Conservation (phyloP, 1,140 invertebrate genomes). For the Physella acuta region DNA sequence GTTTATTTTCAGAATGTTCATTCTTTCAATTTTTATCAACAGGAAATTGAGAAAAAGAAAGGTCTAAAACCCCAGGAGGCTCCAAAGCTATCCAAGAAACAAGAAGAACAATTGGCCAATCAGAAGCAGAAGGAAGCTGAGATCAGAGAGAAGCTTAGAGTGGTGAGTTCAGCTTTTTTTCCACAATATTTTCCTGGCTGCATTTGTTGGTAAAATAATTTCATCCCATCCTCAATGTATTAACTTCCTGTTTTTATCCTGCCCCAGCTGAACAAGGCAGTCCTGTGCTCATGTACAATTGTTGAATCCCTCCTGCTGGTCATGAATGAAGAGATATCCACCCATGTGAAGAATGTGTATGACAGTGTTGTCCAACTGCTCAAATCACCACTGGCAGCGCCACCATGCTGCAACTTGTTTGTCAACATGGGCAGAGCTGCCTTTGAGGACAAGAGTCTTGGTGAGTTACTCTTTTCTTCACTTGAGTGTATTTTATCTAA, state of each 20-base stretch:
- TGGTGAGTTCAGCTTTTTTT: constrained; percentile 18
- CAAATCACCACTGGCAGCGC: constrained; percentile 59
- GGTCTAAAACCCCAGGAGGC: constrained; percentile 75
- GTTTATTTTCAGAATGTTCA: background rate
- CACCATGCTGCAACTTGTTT: constrained; percentile 65
- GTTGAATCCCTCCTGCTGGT: constrained; percentile 68
- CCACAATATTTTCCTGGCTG: no score
- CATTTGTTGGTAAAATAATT: no score
- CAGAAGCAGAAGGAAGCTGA: constrained; percentile 84
- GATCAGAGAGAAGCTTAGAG: constrained; percentile 69
- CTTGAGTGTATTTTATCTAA: no score
- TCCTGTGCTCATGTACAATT: constrained; percentile 69
- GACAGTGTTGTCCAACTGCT: constrained; percentile 54
- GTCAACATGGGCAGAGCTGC: constrained; percentile 47
- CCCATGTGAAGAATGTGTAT: constrained; percentile 60
- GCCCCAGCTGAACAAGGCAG: constrained; percentile 67
- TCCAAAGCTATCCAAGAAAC: constrained; percentile 81
- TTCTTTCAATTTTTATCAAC: background rate
- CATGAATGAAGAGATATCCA: constrained; percentile 67
- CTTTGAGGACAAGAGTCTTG: constrained; percentile 49
- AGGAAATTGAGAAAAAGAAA: constrained; percentile 87
- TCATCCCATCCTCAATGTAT: no score
- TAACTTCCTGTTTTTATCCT: constrained; percentile 20
- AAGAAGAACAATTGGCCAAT: constrained; percentile 85
- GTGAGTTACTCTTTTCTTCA: no score